Evolutionary conservation across 2,797 vertebrate species (phyloP).

Genomic region (Tragelaphus oryx): DNA sequence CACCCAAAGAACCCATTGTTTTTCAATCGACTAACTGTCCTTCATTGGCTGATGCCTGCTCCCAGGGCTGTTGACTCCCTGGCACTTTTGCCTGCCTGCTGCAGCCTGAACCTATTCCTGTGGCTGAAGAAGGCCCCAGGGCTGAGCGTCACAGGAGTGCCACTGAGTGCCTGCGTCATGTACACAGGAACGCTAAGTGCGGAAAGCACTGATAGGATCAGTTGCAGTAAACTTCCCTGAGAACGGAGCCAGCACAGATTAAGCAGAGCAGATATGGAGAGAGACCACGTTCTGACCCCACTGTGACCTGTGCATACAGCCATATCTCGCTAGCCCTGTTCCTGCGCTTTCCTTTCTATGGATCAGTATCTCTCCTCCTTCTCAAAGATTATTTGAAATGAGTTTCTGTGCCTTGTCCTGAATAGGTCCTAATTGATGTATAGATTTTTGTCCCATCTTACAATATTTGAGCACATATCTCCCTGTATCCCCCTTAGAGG

Average conservation of each 20-base stretch:
- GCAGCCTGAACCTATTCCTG: neutral
- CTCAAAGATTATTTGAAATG: neutral
- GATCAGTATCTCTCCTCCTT: neutral
- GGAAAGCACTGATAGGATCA: accelerated
- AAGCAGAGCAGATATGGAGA: neutral
- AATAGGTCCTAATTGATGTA: neutral
- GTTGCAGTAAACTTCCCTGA: neutral
- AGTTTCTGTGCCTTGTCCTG: neutral
- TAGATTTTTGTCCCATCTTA: neutral
- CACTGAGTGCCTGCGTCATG: accelerated
- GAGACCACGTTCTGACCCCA: too few relatives aligned
- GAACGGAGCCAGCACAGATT: neutral
- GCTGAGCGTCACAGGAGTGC: neutral
- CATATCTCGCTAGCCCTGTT: neutral
- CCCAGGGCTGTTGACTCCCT: neutral
- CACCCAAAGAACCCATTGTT: neutral
- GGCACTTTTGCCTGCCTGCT: neutral
- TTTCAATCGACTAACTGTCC: neutral
- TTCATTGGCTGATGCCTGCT: neutral
- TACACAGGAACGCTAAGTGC: neutral
- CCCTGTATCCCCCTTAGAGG: neutral
- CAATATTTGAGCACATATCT: neutral
- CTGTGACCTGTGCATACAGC: neutral
- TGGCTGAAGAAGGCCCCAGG: neutral
- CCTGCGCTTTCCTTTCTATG: neutral